phyloP scores from a whole-genome alignment of 2,797 vertebrate genomes.

The Eulemur mongoz region DNA sequence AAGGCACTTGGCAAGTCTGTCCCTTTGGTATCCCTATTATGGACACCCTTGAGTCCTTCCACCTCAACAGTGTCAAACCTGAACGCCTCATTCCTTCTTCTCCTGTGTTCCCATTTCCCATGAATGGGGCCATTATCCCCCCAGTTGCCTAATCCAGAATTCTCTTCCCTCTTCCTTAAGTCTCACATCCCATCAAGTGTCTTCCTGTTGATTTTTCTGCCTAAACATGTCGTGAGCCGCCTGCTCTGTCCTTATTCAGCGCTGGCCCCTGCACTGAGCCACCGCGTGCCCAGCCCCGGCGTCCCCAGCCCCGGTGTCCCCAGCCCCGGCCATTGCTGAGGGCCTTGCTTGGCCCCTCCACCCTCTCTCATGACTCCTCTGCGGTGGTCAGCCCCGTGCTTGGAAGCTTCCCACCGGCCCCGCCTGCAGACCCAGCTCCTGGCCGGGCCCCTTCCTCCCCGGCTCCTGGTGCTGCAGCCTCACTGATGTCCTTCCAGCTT shows the following conservation, averaged over 20 bases:
- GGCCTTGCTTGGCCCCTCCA: neutral
- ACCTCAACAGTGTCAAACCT: neutral
- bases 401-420: neutral
- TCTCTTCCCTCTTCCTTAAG: neutral
- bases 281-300: accelerated
- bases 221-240: accelerated
- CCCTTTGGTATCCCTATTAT: neutral
- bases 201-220: neutral
- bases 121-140: neutral
- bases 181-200: neutral
- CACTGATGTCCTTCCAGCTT: neutral
- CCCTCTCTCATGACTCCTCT: neutral
- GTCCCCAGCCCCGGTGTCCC: no score
- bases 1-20: neutral
- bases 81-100: neutral
- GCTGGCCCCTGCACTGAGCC: neutral
- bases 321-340: no score
- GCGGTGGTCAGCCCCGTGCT: neutral
- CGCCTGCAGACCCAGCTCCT: neutral
- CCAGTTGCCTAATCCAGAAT: neutral
- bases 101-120: neutral
- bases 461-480: accelerated
- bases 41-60: neutral
- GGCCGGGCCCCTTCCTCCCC: neutral
- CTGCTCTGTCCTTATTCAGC: neutral